A percentile compares a stretch with the other conserved stretches of the same genome.
These are phyloP conservation scores for Ispidina lecontei DNA, from an alignment of 2,797 vertebrate species.

Conservation along the genomic window DNA sequence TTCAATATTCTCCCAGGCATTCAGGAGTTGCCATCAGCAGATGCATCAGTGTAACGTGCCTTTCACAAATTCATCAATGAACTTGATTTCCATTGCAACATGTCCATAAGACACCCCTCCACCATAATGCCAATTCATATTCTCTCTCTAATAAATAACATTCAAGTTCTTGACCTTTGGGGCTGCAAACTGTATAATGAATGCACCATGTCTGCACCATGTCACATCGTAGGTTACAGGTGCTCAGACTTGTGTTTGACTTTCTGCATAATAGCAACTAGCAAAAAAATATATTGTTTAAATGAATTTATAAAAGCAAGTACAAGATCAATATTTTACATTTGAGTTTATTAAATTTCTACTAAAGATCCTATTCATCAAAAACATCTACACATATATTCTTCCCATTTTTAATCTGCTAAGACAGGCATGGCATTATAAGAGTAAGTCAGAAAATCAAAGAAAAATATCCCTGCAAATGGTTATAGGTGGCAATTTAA, in stretches of 20 bases:
- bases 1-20: not conserved
- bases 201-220: not conserved
- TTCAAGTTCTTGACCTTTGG: not conserved
- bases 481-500: not conserved
- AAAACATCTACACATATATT: conserved; percentile 23
- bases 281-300: not conserved
- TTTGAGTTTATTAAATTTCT: conserved; percentile 68
- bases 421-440: not conserved
- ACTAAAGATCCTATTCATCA: conserved; percentile 56
- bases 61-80: not conserved
- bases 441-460: conserved; percentile 54
- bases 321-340: conserved; percentile 67
- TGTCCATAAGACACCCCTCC: not conserved
- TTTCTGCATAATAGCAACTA: not conserved
- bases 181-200: not conserved
- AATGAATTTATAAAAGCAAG: conserved; percentile 47
- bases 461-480: conserved; percentile 47
- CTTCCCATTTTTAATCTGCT: conserved; percentile 53
- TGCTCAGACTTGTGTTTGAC: conserved; percentile 18
- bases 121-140: not conserved
- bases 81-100: not conserved
- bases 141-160: conserved; percentile 29
- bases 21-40: not conserved
- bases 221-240: not conserved
- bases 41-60: not conserved